A percentile compares a stretch with the other conserved stretches of the same genome.
Evolutionary conservation across 2,113 vertebrate species (phyloP).

Genomic region (Nansenia antarctica): DNA sequence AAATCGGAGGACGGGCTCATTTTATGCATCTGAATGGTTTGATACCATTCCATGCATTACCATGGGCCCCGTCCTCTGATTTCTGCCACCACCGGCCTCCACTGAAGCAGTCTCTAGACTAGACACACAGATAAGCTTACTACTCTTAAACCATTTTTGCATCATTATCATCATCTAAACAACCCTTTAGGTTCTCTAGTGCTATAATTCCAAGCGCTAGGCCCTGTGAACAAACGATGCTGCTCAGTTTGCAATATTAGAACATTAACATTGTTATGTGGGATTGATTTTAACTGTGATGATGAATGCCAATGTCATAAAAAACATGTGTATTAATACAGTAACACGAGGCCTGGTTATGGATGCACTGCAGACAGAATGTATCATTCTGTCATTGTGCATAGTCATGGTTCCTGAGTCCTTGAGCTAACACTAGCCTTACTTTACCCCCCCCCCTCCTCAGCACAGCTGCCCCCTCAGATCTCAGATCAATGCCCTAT

Average conservation of each 20-base stretch:
- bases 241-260: constrained; percentile 25
- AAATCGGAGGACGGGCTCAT: too few relatives aligned
- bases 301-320: constrained; percentile 1
- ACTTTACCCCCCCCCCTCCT: constrained; percentile 9
- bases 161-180: too few relatives aligned
- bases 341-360: not conserved
- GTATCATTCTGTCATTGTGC: constrained; percentile 18
- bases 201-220: not conserved
- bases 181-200: not conserved
- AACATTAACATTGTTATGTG: constrained; percentile 17
- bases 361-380: constrained; percentile 23
- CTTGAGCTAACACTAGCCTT: constrained; percentile 26
- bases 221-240: constrained; percentile 40
- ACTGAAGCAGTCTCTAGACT: too few relatives aligned
- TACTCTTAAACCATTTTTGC: too few relatives aligned
- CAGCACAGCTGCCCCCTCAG: constrained; percentile 18
- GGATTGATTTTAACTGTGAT: constrained; percentile 26
- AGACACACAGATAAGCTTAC: too few relatives aligned
- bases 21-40: too few relatives aligned
- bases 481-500: constrained; percentile 17
- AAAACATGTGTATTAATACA: not conserved
- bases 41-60: too few relatives aligned
- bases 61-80: too few relatives aligned
- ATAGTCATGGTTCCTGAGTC: constrained; percentile 14
- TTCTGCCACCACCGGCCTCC: too few relatives aligned